Evolutionary conservation across 2,888 invertebrate genomes (phyloP).

Genomic region (Ophion ventricosus): DNA sequence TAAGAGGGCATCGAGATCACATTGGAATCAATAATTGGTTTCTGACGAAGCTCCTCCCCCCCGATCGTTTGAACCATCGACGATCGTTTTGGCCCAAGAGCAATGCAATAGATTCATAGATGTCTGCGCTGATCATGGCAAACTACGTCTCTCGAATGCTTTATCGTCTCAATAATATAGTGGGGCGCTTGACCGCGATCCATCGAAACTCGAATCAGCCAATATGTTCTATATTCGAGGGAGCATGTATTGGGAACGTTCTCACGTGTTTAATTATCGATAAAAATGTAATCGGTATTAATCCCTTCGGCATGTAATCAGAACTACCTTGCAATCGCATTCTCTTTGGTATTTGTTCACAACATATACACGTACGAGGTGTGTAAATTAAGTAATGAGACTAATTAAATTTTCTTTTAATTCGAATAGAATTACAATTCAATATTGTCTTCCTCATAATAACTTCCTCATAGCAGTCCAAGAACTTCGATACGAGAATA

Average conservation of each 20-base stretch:
- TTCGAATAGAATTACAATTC: too few relatives aligned
- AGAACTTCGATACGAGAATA: too few relatives aligned
- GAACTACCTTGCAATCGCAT: conserved; percentile 21
- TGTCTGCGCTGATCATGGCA: not conserved
- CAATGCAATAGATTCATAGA: not conserved
- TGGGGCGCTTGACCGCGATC: not conserved
- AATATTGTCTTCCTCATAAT: too few relatives aligned
- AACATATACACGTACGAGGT: not conserved
- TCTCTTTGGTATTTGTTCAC: not conserved
- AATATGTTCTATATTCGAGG: not conserved
- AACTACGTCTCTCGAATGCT: not conserved
- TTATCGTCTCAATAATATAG: not conserved
- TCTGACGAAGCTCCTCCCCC: conserved; percentile 33
- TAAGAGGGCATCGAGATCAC: conserved; percentile 40
- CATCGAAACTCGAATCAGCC: not conserved
- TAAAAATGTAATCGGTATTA: conserved; percentile 47
- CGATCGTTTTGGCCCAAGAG: not conserved
- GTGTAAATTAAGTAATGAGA: too few relatives aligned
- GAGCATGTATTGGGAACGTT: not conserved
- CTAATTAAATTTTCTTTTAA: too few relatives aligned
- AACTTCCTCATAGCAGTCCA: too few relatives aligned
- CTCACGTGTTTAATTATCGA: conserved; percentile 53
- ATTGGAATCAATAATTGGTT: conserved; percentile 66
- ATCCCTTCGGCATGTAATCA: conserved; percentile 45
- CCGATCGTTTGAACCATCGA: not conserved